Evolutionary conservation across 2,113 vertebrate species (phyloP), one percentile per base, ranked within the genome.

Genomic region (Chlorocebus sabaeus): DNA sequence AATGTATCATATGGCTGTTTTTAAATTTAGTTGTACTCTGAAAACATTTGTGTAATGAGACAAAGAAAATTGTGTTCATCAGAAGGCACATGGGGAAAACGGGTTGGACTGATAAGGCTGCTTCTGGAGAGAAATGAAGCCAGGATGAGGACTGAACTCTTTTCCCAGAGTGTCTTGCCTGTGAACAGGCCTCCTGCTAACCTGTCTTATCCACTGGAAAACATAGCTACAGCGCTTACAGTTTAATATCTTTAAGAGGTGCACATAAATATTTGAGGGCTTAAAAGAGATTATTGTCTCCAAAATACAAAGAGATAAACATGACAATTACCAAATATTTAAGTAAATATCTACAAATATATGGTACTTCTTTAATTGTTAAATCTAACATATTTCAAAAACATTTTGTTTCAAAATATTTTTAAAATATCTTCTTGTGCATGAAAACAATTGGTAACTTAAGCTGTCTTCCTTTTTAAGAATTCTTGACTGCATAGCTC

Each of bases 341-440:
- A 83, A 75, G 72, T 30, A 88, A 90, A 78, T 70, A 4, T 82
- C 94, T 93, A 91, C n/a, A 75, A 82, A 80, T 73, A 50, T 4
- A 70, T 32, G 61, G 11, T 64, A 59, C 27, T 67, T 87, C 38
- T 90, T 59, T 48, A 27, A 78, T 27, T 91, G 48, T 72, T 85
- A 93, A 90, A 75, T 82, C 25, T 89, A 61, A 86, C 93, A 79
- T 2, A 61, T 30, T 61, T 61, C 25, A 61, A 61, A 27, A 61
- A 61, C 10, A 61, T 61, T 61, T 27, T 30, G 12, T 64, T 30
- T 64, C 61, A 64, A 64, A 64, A 64, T 64, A 64, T 61, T 84
- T 92, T 25, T 75, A 90, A 93, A 93, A 87, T 83, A 87, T 30
- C 85, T 97, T 93, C 70, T 73, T 93, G 70, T 86, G 78, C 35